Evolutionary conservation across 1,140 invertebrate species (phyloP).

Genomic region (Panulirus ornatus): DNA sequence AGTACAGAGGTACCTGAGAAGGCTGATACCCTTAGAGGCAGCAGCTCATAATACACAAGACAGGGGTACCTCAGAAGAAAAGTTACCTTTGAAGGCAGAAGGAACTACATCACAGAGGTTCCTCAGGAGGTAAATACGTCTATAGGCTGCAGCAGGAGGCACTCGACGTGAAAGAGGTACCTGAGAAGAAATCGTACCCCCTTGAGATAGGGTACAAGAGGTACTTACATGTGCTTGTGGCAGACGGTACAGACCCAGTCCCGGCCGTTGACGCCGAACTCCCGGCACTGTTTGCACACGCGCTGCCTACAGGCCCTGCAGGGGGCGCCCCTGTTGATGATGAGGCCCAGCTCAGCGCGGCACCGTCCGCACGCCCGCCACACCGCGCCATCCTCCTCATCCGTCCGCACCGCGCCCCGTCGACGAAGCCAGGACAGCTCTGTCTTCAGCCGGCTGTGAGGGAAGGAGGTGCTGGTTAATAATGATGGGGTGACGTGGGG

Average conservation of each 20-base stretch:
- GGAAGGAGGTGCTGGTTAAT: not conserved
- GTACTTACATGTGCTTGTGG: constrained; percentile 87
- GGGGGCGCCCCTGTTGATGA: constrained; percentile 86
- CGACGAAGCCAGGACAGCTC: constrained; percentile 82
- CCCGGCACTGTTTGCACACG: constrained; percentile 87
- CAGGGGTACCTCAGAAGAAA: too few relatives aligned
- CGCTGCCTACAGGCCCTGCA: constrained; percentile 85
- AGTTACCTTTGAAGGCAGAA: too few relatives aligned
- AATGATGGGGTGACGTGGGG: too few relatives aligned
- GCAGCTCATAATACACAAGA: too few relatives aligned
- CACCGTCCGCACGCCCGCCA: constrained; percentile 84
- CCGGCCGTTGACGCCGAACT: constrained; percentile 81
- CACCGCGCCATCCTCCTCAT: constrained; percentile 51
- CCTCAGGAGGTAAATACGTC: too few relatives aligned
- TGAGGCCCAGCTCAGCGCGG: constrained; percentile 84
- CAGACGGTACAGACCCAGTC: constrained; percentile 88
- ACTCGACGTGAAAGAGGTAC: too few relatives aligned
- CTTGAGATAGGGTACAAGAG: not conserved
- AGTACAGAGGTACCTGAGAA: too few relatives aligned
- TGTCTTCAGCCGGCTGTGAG: constrained; percentile 83
- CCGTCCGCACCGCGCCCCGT: constrained; percentile 79
- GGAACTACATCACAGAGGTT: too few relatives aligned
- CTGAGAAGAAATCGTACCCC: not conserved
- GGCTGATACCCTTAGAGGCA: too few relatives aligned
- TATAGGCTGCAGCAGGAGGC: too few relatives aligned